Base-by-base conservation (phyloP, 35 echinoderm and acorn worm species). In the Acanthaster planci region DNA sequence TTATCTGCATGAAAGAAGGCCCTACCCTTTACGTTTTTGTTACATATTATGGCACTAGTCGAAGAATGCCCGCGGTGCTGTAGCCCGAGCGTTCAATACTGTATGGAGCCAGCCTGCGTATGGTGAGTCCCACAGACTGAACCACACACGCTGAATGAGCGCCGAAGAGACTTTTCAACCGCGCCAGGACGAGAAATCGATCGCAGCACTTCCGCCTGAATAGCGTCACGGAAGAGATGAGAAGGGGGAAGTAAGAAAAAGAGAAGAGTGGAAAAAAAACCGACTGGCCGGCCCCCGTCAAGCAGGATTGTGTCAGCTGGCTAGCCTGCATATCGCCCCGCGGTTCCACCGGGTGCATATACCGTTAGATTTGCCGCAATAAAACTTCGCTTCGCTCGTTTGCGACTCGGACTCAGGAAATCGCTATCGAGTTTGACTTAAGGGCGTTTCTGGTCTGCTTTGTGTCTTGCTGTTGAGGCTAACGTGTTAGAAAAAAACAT, bases 341-440 rank as follows among this genome's bases (percentile, higher is more conserved):
- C 64, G 23, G 64, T 72, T 72, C 23, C 42, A 19, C 21, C 64
- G 14, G 64, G 26, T 34, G 34, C 64, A 72, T 12, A 29, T 21
- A 72, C 26, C 64, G 64, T 72, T 34, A 72, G 64, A 72, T 72
- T 72, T 72, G 34, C 64, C 64, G 64, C 64, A 72, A 72, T 72
- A 72, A 72, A 72, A 72, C 64, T 72, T 72, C 64, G 23, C 64
- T 34, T 34, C 64, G 64, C 64, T 72, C 64, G 64, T 72, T 72
- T 47, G 42, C 42, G 42, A 47, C 4, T 18, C 56, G 27, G 19
- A 59, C 56, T n/a, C 64, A 72, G 64, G 64, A 72, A 72, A 72
- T 72, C 64, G 64, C 64, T 72, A 72, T 72, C 64, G 64, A 30
- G 64, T 72, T 72, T 72, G 64, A 72, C 64, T 72, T 72, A 72